Conservation (phyloP, 2,113 vertebrate species). For the Dicrurus megarhynchus region DNA sequence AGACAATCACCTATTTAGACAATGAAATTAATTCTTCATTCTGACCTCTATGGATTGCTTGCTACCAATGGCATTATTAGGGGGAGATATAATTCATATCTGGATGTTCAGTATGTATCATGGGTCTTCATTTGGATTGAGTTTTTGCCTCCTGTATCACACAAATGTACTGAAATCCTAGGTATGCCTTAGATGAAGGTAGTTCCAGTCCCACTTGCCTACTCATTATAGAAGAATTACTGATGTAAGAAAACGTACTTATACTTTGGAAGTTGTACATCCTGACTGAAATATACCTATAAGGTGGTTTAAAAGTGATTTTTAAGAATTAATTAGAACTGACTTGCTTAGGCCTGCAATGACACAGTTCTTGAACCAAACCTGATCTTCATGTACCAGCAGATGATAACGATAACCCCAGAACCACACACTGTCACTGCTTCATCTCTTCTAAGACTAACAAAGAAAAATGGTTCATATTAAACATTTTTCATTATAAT, state of each 20-base stretch:
- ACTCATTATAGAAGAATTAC: not conserved
- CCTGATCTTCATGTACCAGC: too few relatives aligned
- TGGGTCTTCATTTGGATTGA: not conserved
- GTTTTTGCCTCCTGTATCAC: not conserved
- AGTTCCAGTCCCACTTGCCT: not conserved
- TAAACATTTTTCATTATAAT: not conserved
- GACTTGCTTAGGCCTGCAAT: not conserved
- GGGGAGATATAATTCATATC: not conserved
- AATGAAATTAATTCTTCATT: conserved; percentile 21
- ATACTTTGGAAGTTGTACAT: not conserved
- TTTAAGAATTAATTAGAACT: not conserved
- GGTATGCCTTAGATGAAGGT: not conserved
- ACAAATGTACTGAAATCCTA: not conserved
- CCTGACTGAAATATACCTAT: not conserved
- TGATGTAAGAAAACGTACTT: not conserved
- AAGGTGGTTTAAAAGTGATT: not conserved
- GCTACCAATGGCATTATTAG: not conserved
- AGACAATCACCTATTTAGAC: not conserved
- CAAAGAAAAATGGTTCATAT: not conserved
- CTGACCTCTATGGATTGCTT: not conserved
- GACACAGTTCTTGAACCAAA: not conserved
- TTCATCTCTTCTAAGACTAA: not conserved
- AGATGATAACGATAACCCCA: too few relatives aligned
- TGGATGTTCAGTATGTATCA: not conserved
- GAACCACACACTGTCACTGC: not conserved